Evolutionary conservation across 1,140 invertebrate genomes (phyloP), one percentile per base, ranked within the genome.

Genomic region (Trichoplusia ni): DNA sequence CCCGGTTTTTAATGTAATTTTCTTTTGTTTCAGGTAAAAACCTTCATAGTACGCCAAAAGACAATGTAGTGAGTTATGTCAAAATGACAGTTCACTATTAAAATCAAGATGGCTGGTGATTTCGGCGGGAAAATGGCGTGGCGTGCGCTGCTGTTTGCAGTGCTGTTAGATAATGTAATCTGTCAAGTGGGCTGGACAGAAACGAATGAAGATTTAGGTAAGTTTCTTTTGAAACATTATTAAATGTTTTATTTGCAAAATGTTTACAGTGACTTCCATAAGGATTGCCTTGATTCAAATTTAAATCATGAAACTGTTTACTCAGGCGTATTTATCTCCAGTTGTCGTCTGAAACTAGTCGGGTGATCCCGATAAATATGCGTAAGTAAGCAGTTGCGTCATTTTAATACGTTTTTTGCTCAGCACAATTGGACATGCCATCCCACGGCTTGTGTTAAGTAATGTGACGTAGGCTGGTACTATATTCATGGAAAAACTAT

Each of bases 41-140:
- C 23, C 9, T 49, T 49, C 46, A 21, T 35, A 53, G 18, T 7
- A 25, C 21, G 40, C 7, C 54, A 29, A 44, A 6, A 59, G 54
- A 59, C 38, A 59, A 59, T 59, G 54, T 59, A 59, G 54, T 44
- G 18, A 7, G 16, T 11, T 59, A 25, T 29, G 54, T 60, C 67
- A 59, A 62, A 59, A 73, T 67, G 64, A 61, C 66, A 66, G 54
- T 38, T 18, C 60, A 58, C 18, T 40, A 64, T 63, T 67, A 46
- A 71, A 53, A 60, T 59, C 68, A 74, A 77, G 53, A 77, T 77
- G 74, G 74, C 74, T 68, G 68, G 67, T 33, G 60, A 38, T 63
- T 67, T 74, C 60, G 69, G 74, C 56, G 66, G 71, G 56, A 77
- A 62, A 58, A 56, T 62, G 44, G 61, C 63, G 27, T 49, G 69